phyloP scores from a whole-genome alignment of 2,888 invertebrate genomes.

The Heliconius erato region DNA sequence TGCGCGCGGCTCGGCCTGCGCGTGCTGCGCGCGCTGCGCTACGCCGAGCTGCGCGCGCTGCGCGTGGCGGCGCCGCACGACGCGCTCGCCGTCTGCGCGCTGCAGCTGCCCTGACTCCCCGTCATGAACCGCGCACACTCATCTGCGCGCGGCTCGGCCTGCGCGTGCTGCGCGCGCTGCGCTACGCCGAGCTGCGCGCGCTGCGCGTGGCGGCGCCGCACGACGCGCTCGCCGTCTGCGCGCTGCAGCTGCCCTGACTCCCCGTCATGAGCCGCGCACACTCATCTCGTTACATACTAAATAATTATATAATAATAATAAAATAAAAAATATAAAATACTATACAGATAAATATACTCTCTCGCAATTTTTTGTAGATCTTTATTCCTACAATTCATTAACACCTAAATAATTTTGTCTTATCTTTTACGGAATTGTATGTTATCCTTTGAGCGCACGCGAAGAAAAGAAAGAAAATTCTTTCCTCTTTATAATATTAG shows the following conservation, averaged over 20 bases:
- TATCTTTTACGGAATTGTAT: too few species aligned
- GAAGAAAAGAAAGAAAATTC: too few species aligned
- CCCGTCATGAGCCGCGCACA: too few species aligned
- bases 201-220: conserved; percentile 88
- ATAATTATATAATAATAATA: too few species aligned
- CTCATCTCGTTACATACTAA: too few species aligned
- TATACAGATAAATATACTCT: too few species aligned
- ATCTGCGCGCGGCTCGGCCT: conserved; percentile 90
- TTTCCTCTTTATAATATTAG: too few species aligned
- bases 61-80: conserved; percentile 89
- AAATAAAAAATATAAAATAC: too few species aligned
- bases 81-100: conserved; percentile 89
- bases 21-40: conserved; percentile 87
- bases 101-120: conserved; percentile 65
- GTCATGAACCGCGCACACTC: conserved; percentile 5
- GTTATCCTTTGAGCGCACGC: too few species aligned
- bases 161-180: conserved; percentile 87
- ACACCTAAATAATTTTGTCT: too few species aligned
- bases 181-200: conserved; percentile 89
- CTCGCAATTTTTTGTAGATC: too few species aligned
- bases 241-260: conserved; percentile 73
- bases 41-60: conserved; percentile 88
- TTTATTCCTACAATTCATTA: too few species aligned
- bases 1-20: conserved; percentile 89
- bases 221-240: conserved; percentile 89